Conservation (phyloP, 2,888 invertebrate species). For the Drosophila yooni region DNA sequence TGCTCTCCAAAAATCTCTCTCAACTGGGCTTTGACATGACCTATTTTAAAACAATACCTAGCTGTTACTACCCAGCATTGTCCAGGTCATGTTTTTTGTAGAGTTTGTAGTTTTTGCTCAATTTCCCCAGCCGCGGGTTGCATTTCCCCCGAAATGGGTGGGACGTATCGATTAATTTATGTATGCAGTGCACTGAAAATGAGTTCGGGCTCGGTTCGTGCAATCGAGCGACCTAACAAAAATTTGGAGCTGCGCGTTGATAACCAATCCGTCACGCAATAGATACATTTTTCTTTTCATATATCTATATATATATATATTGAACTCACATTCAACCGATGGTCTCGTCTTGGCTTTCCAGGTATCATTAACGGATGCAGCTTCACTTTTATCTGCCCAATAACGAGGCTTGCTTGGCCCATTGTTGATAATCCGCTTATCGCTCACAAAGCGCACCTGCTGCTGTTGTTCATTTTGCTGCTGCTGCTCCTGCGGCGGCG, state of each 20-base stretch:
- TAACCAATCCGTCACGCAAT: conserved; percentile 7
- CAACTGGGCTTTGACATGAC: not conserved
- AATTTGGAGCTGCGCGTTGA: conserved; percentile 15
- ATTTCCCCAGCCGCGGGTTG: not conserved
- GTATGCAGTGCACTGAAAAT: conserved; percentile 1
- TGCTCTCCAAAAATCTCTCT: not conserved
- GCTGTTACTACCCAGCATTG: conserved; percentile 1
- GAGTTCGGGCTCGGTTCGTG: conserved; percentile 7
- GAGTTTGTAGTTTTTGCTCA: conserved; percentile 4
- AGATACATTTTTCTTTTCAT: not conserved
- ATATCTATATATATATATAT: not conserved
- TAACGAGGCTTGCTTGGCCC: conserved; percentile 56
- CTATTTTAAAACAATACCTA: conserved; percentile 5
- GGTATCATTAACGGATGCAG: conserved; percentile 1
- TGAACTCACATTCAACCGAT: conserved; percentile 38
- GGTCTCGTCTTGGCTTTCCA: conserved; percentile 6
- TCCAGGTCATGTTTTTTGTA: conserved; percentile 2
- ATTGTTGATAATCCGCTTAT: conserved; percentile 72
- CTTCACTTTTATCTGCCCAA: conserved; percentile 36
- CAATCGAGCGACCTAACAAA: conserved; percentile 2
- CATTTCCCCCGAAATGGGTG: conserved; percentile 1
- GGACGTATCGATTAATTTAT: conserved; percentile 11
- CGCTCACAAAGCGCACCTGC: conserved; percentile 59
- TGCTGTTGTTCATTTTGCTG: conserved; percentile 15
- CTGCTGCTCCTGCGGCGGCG: conserved; percentile 35